A percentile compares a stretch with the other conserved stretches of the same genome.
phyloP scores from a whole-genome alignment of 1,140 invertebrate genomes.

The Leptinotarsa texana region DNA sequence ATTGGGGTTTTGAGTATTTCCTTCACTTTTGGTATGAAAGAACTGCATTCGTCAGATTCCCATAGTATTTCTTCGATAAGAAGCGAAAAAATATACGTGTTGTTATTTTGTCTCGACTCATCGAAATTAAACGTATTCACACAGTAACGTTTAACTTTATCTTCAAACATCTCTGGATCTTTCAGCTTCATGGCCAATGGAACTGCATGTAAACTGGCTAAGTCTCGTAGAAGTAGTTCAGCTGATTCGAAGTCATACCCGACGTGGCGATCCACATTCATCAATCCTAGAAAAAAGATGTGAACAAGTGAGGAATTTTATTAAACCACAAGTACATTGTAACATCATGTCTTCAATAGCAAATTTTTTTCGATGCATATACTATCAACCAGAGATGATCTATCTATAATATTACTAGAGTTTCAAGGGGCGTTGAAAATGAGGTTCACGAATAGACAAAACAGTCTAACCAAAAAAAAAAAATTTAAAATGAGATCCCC shows the following conservation, averaged over 20 bases:
- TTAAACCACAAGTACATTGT: no score
- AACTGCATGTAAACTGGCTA: constrained; percentile 56
- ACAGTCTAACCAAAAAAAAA: no score
- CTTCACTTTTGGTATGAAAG: constrained; percentile 17
- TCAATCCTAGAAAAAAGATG: constrained; percentile 43
- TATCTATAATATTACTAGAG: no score
- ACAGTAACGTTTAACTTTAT: constrained; percentile 35
- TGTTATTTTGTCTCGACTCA: neutral
- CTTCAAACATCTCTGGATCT: constrained; percentile 56
- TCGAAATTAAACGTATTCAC: neutral
- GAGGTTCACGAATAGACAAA: no score
- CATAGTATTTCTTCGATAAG: neutral
- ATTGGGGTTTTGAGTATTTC: constrained; percentile 13
- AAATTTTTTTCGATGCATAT: no score
- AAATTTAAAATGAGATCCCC: no score
- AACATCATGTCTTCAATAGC: no score
- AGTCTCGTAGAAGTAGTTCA: constrained; percentile 45
- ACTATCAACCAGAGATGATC: no score
- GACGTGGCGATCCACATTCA: constrained; percentile 45
- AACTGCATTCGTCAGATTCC: constrained; percentile 7
- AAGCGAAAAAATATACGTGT: neutral
- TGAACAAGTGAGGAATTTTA: no score
- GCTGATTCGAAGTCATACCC: constrained; percentile 53
- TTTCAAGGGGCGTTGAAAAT: no score
- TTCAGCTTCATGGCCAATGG: constrained; percentile 51